Evolutionary conservation across 2,113 vertebrate species (phyloP).

Genomic region (Uria lomvia): DNA sequence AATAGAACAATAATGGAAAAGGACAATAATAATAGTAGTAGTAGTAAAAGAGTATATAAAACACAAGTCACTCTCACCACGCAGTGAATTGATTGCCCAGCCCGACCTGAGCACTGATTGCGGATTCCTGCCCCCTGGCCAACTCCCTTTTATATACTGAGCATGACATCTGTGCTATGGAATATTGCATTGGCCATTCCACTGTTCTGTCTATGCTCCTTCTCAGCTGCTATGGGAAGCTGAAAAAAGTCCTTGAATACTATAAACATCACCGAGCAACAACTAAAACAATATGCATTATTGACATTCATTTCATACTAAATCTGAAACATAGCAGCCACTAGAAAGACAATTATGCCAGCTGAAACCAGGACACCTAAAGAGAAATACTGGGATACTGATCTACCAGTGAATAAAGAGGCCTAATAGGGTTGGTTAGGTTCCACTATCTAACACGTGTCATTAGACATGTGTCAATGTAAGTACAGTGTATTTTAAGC

Average conservation of each 20-base stretch:
- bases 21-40: neutral
- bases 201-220: neutral
- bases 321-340: neutral
- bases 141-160: neutral
- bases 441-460: neutral
- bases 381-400: neutral
- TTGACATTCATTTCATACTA: neutral
- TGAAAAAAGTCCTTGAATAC: neutral
- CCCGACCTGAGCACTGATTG: neutral
- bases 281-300: neutral
- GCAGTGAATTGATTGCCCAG: neutral
- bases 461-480: neutral
- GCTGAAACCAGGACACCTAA: neutral
- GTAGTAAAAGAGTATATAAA: neutral
- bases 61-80: neutral
- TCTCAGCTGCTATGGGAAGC: neutral
- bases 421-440: neutral
- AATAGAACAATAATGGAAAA: neutral
- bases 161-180: neutral
- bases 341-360: neutral
- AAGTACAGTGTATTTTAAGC: neutral
- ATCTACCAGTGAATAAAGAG: neutral
- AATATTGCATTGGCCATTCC: neutral
- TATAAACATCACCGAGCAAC: neutral
- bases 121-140: neutral